These are phyloP conservation scores for Diachasmimorpha longicaudata DNA, from an alignment of 1,140 invertebrate species.

Conservation along the genomic window DNA sequence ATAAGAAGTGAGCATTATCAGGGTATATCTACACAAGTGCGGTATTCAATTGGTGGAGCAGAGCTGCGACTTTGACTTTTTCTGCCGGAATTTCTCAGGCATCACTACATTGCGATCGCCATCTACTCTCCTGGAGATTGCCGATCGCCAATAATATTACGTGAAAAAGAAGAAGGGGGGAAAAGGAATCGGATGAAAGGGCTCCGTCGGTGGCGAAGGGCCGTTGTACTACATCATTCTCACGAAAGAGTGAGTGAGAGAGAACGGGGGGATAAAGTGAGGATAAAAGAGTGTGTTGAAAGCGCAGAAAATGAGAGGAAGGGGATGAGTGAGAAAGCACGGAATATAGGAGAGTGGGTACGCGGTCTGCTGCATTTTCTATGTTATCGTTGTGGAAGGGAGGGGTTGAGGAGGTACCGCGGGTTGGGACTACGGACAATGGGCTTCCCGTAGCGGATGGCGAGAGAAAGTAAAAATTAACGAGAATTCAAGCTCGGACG, in stretches of 20 bases:
- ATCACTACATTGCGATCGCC: too few relatives aligned
- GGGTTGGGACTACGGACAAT: constrained; percentile 53
- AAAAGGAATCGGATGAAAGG: background rate
- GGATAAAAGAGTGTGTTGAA: background rate
- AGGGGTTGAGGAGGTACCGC: constrained; percentile 35
- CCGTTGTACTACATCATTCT: background rate
- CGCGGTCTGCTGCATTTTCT: constrained; percentile 56
- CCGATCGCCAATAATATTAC: background rate
- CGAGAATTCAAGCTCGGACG: constrained; percentile 60
- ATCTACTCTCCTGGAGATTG: background rate
- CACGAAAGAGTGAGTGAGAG: background rate
- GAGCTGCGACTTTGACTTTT: background rate
- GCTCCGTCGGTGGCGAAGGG: background rate
- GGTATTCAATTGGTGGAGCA: background rate
- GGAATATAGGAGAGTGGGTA: constrained; percentile 47
- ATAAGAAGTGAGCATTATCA: too few relatives aligned
- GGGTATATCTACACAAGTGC: too few relatives aligned
- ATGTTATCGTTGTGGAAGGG: constrained; percentile 52
- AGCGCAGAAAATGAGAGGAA: background rate
- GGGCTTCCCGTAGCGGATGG: constrained; percentile 52
- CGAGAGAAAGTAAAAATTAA: constrained; percentile 62
- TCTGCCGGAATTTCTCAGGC: background rate
- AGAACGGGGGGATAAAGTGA: constrained; percentile 3
- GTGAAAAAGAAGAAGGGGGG: background rate
- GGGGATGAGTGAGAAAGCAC: constrained; percentile 24